A percentile compares a stretch with the other conserved stretches of the same genome.
phyloP scores from a whole-genome alignment of 2,888 invertebrate genomes.

The Oscheius sp. region DNA sequence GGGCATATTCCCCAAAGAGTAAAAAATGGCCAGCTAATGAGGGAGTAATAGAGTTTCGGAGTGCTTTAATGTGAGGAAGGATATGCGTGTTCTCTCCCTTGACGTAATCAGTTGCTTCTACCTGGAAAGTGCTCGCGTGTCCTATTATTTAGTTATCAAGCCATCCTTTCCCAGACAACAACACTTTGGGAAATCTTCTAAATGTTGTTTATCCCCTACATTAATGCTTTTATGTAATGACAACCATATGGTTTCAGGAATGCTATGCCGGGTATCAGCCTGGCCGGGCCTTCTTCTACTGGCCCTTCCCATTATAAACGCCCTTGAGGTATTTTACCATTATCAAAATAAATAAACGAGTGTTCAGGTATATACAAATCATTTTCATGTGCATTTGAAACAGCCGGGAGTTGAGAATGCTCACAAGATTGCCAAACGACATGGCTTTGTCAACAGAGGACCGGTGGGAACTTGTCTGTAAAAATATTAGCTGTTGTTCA shows the following conservation, averaged over 20 bases:
- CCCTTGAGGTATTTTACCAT: slow-evolving; percentile 15
- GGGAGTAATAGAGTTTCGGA: background rate
- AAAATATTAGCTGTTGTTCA: too few species aligned
- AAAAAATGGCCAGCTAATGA: slow-evolving; percentile 2
- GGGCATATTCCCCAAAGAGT: too few species aligned
- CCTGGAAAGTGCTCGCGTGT: background rate
- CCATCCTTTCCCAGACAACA: background rate
- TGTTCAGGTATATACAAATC: slow-evolving; percentile 87
- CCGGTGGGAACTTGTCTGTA: slow-evolving; percentile 77
- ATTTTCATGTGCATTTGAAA: slow-evolving; percentile 83
- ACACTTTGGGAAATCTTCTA: background rate
- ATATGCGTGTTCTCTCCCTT: background rate
- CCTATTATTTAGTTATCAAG: background rate
- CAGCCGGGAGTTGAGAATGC: slow-evolving; percentile 76
- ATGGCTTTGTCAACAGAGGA: slow-evolving; percentile 92
- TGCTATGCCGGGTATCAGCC: slow-evolving; percentile 31
- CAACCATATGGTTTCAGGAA: slow-evolving; percentile 19
- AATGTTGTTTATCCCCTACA: background rate
- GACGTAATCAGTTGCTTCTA: background rate
- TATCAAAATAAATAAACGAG: background rate
- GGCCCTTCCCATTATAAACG: slow-evolving; percentile 21
- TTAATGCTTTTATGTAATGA: background rate
- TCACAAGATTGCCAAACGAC: slow-evolving; percentile 82
- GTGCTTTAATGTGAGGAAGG: background rate
- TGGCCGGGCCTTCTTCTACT: slow-evolving; percentile 32